Percentiles rank a stretch among this genome's conserved stretches.
Conservation (phyloP, 2,113 vertebrate genomes). For the Prunella fulvescens region DNA sequence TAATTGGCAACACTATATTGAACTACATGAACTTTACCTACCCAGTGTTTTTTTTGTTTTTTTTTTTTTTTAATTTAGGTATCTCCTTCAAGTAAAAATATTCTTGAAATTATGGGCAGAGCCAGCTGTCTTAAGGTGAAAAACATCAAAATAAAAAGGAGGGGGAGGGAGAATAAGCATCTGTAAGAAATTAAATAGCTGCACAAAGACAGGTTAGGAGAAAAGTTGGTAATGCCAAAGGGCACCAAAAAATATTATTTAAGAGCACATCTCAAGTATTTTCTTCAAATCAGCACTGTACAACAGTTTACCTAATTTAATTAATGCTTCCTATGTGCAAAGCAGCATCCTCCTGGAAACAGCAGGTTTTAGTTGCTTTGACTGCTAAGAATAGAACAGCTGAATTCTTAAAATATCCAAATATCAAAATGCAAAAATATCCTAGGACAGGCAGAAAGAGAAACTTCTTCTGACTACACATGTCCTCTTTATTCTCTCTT, state of each 20-base stretch:
- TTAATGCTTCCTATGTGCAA: background rate
- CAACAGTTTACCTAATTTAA: background rate
- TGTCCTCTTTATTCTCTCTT: background rate
- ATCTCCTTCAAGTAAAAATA: background rate
- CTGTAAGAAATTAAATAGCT: background rate
- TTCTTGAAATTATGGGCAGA: background rate
- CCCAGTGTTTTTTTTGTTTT: background rate
- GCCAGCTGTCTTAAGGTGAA: background rate
- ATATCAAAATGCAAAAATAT: background rate
- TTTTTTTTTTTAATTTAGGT: background rate
- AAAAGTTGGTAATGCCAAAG: background rate
- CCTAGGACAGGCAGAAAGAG: background rate
- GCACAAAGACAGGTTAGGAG: background rate
- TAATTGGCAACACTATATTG: background rate
- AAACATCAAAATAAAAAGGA: background rate
- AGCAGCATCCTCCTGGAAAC: background rate
- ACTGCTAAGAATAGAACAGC: background rate
- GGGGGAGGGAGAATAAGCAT: background rate
- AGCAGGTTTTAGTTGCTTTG: background rate
- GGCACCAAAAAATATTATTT: background rate
- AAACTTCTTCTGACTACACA: background rate
- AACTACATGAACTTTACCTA: constrained; percentile 1
- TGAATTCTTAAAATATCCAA: background rate
- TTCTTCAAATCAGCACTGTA: background rate
- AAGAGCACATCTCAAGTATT: background rate